These are phyloP conservation scores for Empis livida DNA, from an alignment of 2,888 invertebrate genomes.

Conservation along the genomic window DNA sequence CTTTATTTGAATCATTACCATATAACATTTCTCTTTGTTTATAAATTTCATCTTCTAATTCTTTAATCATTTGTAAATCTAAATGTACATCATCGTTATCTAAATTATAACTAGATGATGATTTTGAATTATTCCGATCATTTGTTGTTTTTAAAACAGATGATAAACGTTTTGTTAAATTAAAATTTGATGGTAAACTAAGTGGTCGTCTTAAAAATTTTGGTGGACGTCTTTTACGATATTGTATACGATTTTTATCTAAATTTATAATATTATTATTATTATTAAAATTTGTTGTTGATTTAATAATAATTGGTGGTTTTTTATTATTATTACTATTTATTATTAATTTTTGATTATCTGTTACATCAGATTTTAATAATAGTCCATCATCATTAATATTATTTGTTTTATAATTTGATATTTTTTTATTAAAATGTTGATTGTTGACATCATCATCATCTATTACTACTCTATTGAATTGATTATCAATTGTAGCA, in stretches of 20 bases:
- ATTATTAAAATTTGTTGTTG: not conserved
- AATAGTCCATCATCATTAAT: no score
- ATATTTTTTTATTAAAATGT: no score
- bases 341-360: no score
- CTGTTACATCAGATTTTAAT: no score
- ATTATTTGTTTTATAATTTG: no score
- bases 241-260: constrained; percentile 12
- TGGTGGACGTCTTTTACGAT: constrained; percentile 23
- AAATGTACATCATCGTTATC: constrained; percentile 2
- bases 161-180: constrained; percentile 8
- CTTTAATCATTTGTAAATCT: constrained; percentile 11
- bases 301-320: not conserved
- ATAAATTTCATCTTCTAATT: constrained; percentile 14
- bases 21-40: constrained; percentile 7
- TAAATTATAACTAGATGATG: not conserved
- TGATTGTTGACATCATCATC: no score
- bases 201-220: constrained; percentile 10
- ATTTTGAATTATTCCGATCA: no score
- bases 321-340: constrained; percentile 1
- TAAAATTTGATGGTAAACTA: constrained; percentile 13
- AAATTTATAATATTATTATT: constrained; percentile 10
- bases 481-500: no score
- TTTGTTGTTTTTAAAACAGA: not conserved
- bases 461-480: no score
- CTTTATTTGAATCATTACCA: constrained; percentile 1